Evolutionary conservation across 2,888 invertebrate species (phyloP).

Genomic region (Tridacna gigas): DNA sequence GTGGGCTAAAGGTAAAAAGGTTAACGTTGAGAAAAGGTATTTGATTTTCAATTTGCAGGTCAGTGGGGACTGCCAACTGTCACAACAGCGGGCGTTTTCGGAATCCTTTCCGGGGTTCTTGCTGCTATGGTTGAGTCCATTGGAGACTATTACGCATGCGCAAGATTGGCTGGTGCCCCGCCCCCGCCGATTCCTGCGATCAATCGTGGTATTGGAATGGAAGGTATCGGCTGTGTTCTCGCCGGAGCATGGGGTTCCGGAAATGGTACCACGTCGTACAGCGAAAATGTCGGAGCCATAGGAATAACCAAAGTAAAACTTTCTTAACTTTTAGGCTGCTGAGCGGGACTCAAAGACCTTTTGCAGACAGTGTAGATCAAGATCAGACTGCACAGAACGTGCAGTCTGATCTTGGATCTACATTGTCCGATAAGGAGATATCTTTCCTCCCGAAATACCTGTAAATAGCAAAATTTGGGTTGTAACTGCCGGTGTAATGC

Average conservation of each 20-base stretch:
- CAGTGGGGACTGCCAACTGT: slow-evolving; percentile 83
- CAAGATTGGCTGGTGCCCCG: slow-evolving; percentile 88
- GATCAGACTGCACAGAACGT: too few relatives aligned
- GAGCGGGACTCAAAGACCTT: too few relatives aligned
- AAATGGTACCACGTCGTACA: slow-evolving; percentile 95
- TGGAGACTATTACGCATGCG: slow-evolving; percentile 46
- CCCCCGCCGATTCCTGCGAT: slow-evolving; percentile 94
- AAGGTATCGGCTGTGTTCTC: slow-evolving; percentile 92
- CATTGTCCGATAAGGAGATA: too few relatives aligned
- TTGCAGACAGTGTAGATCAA: too few relatives aligned
- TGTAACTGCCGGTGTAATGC: too few relatives aligned
- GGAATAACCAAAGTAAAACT: slow-evolving; percentile 91
- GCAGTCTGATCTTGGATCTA: too few relatives aligned
- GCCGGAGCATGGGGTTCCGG: slow-evolving; percentile 94
- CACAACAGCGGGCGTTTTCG: slow-evolving; percentile 78
- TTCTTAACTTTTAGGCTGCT: too few relatives aligned
- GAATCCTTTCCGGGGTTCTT: slow-evolving; percentile 81
- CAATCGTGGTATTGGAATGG: slow-evolving; percentile 92
- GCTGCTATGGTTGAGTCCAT: slow-evolving; percentile 73
- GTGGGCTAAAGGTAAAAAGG: too few relatives aligned
- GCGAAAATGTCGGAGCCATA: slow-evolving; percentile 95
- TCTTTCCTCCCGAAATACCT: too few relatives aligned
- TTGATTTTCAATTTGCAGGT: slow-evolving; percentile 58
- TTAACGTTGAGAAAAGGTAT: too few relatives aligned
- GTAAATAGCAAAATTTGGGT: too few relatives aligned